phyloP scores from a whole-genome alignment of 2,888 invertebrate species.

The Caradrina kadenii region DNA sequence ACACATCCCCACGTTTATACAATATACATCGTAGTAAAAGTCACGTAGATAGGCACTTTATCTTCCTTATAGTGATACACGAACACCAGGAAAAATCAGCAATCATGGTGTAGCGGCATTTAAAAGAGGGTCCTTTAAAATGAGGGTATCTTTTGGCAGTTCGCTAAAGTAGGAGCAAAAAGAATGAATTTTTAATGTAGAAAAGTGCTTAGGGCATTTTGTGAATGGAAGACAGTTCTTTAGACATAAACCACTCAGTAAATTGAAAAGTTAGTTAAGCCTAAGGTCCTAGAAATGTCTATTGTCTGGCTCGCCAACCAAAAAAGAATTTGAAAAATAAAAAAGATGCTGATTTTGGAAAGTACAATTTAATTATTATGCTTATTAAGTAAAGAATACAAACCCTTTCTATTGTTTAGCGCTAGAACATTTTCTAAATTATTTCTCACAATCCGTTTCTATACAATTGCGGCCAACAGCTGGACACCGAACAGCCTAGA shows the following conservation, averaged over 20 bases:
- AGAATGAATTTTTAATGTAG: constrained; percentile 23
- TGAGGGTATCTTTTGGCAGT: background rate
- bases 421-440: background rate
- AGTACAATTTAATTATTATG: no score
- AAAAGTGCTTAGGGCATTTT: constrained; percentile 13
- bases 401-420: no score
- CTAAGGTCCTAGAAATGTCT: background rate
- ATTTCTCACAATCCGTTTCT: background rate
- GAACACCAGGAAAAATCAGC: constrained; percentile 32
- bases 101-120: constrained; percentile 31
- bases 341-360: no score
- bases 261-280: constrained; percentile 19
- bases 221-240: background rate
- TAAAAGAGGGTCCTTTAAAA: constrained; percentile 29
- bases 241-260: constrained; percentile 1
- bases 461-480: background rate
- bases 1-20: constrained; percentile 34
- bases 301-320: background rate
- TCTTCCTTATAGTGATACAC: constrained; percentile 46
- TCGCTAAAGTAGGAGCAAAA: constrained; percentile 10
- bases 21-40: constrained; percentile 37
- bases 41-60: constrained; percentile 48
- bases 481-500: background rate
- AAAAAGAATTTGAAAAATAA: no score
- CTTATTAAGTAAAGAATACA: no score